Percentiles rank a stretch among this genome's conserved stretches.
Evolutionary conservation across 2,797 vertebrate species (phyloP).

Genomic region (Pseudochirops cupreus): DNA sequence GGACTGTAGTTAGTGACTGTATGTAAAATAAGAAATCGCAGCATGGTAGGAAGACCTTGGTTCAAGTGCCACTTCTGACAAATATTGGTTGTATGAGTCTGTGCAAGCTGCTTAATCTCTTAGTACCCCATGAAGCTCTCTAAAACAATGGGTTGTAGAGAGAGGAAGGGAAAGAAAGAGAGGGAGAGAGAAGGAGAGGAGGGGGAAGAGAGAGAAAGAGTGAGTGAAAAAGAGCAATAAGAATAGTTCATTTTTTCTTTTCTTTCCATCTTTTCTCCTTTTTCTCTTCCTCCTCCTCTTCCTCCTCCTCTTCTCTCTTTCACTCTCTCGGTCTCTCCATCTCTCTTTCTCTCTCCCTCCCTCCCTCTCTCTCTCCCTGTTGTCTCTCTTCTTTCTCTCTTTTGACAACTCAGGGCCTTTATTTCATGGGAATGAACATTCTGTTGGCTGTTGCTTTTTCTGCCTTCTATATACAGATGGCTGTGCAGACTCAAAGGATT

Average conservation of each 20-base stretch:
- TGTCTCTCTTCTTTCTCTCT: neutral
- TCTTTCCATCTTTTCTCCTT: neutral
- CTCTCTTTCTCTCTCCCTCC: neutral
- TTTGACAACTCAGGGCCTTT: neutral
- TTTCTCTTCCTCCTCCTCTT: too few relatives aligned
- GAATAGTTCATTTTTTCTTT: neutral
- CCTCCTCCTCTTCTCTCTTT: too few relatives aligned
- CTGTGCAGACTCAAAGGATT: conserved; percentile 39
- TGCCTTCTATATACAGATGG: conserved; percentile 68
- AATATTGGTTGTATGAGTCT: neutral
- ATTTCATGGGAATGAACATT: conserved; percentile 53
- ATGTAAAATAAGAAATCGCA: neutral
- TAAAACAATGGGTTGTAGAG: neutral
- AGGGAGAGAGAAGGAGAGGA: neutral
- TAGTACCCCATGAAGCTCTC: neutral
- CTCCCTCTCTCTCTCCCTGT: neutral
- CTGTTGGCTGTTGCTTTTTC: conserved; percentile 58
- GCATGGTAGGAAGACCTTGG: neutral
- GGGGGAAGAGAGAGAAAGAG: neutral
- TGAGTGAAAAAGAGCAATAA: too few relatives aligned
- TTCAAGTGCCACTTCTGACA: neutral
- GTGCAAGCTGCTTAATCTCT: neutral
- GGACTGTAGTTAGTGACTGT: neutral
- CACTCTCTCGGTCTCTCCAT: neutral
- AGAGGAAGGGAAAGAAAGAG: neutral